A percentile compares a stretch with the other conserved stretches of the same genome.
Evolutionary conservation across 2,888 invertebrate species (phyloP).

Genomic region (Orthosia incerta): DNA sequence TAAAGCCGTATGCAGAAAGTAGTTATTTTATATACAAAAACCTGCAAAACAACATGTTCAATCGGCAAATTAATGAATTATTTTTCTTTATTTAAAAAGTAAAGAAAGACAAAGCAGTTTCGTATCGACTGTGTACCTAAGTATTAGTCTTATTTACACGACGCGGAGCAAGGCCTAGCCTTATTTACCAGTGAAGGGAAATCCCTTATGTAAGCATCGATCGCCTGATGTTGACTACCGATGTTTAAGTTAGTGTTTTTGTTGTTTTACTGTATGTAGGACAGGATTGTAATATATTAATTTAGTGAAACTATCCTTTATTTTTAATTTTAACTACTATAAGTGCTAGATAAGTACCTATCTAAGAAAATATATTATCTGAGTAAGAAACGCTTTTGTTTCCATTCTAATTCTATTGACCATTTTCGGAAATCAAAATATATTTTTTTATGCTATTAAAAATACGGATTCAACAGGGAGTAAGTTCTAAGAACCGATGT

Average conservation of each 20-base stretch:
- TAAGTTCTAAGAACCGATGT: background rate
- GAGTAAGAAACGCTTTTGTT: background rate
- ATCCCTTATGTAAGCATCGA: slow-evolving; percentile 50
- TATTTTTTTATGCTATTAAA: background rate
- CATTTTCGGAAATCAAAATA: too few species aligned
- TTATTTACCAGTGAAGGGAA: slow-evolving; percentile 50
- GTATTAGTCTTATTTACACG: slow-evolving; percentile 44
- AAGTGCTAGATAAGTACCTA: background rate
- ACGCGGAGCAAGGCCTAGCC: slow-evolving; percentile 19
- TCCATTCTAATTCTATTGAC: background rate
- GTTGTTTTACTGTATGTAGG: background rate
- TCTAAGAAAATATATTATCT: background rate
- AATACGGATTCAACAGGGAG: background rate
- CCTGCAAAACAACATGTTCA: background rate
- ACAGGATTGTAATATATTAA: background rate
- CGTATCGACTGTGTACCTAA: slow-evolving; percentile 19
- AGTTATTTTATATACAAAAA: background rate
- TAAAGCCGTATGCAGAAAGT: too few species aligned
- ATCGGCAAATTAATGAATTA: too few species aligned
- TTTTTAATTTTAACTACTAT: too few species aligned
- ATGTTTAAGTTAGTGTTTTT: slow-evolving; percentile 8
- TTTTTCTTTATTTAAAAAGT: too few species aligned
- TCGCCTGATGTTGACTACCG: slow-evolving; percentile 11
- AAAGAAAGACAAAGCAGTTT: slow-evolving; percentile 37
- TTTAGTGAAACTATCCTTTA: background rate